These are phyloP conservation scores for Drosophila barbarae DNA, from an alignment of 2,888 invertebrate species.

Conservation along the genomic window DNA sequence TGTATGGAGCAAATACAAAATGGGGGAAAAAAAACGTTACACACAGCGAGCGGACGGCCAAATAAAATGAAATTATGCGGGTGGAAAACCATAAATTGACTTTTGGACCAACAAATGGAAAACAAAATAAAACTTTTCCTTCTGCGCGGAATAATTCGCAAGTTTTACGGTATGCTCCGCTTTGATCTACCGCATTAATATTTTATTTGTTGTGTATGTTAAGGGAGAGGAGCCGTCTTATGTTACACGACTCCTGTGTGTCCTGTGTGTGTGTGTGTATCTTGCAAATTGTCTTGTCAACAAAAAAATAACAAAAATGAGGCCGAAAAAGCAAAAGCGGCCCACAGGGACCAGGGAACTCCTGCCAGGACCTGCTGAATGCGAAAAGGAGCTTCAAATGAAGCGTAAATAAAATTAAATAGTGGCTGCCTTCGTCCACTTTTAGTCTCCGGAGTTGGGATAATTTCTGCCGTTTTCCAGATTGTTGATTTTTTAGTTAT, in stretches of 20 bases:
- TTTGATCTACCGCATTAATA: constrained; percentile 51
- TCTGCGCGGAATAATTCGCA: constrained; percentile 28
- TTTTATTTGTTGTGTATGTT: constrained; percentile 34
- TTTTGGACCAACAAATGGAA: constrained; percentile 46
- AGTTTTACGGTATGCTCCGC: constrained; percentile 42
- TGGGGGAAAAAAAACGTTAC: constrained; percentile 20
- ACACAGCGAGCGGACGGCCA: constrained; percentile 22
- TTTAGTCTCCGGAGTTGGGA: constrained; percentile 28
- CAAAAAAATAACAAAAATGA: constrained; percentile 27
- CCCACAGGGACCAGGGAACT: constrained; percentile 24
- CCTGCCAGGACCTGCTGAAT: constrained; percentile 14
- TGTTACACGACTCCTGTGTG: constrained; percentile 12
- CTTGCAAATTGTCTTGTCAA: constrained; percentile 50
- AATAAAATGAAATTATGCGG: constrained; percentile 63
- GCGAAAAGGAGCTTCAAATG: constrained; percentile 44
- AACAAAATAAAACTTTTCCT: constrained; percentile 48
- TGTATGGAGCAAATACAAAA: constrained; percentile 22
- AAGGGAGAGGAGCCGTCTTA: constrained; percentile 7
- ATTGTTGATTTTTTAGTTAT: constrained; percentile 43
- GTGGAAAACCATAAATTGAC: constrained; percentile 63
- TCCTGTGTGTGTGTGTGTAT: constrained; percentile 23
- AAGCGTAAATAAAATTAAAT: constrained; percentile 44
- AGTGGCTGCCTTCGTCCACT: neutral
- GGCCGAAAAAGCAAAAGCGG: constrained; percentile 13
- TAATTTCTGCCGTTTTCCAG: constrained; percentile 45